These are phyloP conservation scores for Vulpes vulpes DNA, from an alignment of 2,113 vertebrate species.

Conservation along the genomic window DNA sequence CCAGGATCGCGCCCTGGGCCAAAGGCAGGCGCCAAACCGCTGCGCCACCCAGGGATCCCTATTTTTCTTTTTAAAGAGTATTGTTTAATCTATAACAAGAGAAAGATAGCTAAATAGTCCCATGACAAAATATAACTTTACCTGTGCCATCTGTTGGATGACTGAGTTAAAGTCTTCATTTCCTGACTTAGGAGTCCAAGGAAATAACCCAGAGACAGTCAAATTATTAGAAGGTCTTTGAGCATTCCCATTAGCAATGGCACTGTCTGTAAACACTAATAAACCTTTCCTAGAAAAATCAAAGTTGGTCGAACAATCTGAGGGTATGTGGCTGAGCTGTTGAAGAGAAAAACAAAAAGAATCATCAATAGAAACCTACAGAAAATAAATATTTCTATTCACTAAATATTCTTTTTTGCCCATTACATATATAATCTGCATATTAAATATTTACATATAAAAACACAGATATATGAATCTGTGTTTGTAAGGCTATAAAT, in stretches of 20 bases:
- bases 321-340: conserved; percentile 92
- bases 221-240: conserved; percentile 69
- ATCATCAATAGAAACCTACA: background rate
- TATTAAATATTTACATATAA: conserved; percentile 11
- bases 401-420: background rate
- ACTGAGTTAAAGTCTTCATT: conserved; percentile 90
- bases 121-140: conserved; percentile 77
- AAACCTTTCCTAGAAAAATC: conserved; percentile 95
- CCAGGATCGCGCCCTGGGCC: too few relatives aligned
- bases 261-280: conserved; percentile 91
- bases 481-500: background rate
- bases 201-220: conserved; percentile 70
- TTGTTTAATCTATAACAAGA: background rate
- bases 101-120: conserved; percentile 9
- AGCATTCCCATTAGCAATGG: conserved; percentile 84
- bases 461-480: background rate
- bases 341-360: conserved; percentile 38
- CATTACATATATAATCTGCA: background rate
- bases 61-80: background rate
- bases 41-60: too few relatives aligned
- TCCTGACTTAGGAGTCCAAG: conserved; percentile 77
- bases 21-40: too few relatives aligned
- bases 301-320: conserved; percentile 91
- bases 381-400: background rate
- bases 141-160: conserved; percentile 93